phyloP scores from a whole-genome alignment of 2,113 vertebrate species.

The Lamprotornis superbus region DNA sequence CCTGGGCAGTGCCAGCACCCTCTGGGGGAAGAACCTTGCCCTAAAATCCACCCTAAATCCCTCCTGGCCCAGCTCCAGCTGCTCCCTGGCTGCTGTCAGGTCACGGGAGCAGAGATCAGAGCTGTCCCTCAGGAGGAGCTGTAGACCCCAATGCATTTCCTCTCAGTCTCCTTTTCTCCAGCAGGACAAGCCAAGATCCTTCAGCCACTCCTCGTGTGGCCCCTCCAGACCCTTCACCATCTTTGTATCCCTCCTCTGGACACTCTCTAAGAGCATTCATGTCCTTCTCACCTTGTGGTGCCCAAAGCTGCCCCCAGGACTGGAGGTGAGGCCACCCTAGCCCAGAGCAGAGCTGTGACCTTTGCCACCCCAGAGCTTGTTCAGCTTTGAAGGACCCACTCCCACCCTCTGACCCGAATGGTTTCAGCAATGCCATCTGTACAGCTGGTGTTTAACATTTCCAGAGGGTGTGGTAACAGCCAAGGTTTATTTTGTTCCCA shows the following conservation, averaged over 20 bases:
- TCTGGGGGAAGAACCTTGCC: neutral
- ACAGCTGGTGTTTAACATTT: neutral
- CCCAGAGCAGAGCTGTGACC: neutral
- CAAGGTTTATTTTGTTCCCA: neutral
- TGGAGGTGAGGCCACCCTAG: neutral
- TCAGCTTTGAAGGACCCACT: neutral
- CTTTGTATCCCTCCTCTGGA: neutral
- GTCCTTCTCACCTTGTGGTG: no score
- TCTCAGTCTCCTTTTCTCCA: neutral
- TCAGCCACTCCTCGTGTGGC: fast-evolving
- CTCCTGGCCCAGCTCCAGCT: fast-evolving
- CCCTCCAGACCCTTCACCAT: neutral
- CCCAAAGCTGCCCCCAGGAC: neutral
- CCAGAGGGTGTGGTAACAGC: neutral
- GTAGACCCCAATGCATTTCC: neutral
- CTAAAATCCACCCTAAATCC: neutral
- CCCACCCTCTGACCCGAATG: neutral
- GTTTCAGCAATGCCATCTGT: neutral
- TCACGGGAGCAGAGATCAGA: neutral
- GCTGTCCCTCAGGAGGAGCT: neutral
- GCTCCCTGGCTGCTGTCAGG: neutral
- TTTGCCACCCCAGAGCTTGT: neutral
- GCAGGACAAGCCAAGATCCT: neutral
- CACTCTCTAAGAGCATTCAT: neutral
- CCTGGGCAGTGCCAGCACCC: neutral